Evolutionary conservation across 2,113 vertebrate genomes (phyloP).

Genomic region (Phainopepla nitens): DNA sequence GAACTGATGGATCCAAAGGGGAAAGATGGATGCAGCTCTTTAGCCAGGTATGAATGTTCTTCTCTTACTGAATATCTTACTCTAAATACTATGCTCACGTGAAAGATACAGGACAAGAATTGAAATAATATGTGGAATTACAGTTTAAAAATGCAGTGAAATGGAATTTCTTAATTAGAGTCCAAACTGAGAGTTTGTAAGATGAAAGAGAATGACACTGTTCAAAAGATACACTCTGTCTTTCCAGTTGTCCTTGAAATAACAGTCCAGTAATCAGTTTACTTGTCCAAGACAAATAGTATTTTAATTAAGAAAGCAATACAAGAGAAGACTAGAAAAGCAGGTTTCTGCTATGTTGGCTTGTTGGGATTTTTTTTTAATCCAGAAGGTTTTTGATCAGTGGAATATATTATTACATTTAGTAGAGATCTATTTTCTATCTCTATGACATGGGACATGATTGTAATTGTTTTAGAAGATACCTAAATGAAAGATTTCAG

Average conservation of each 20-base stretch:
- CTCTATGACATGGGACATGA: neutral
- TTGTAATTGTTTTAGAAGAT: neutral
- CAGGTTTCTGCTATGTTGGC: neutral
- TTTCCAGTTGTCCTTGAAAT: neutral
- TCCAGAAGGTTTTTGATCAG: neutral
- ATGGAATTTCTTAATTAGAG: neutral
- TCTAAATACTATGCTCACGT: neutral
- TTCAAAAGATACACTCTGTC: neutral
- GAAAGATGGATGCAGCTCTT: slow-evolving; percentile 73
- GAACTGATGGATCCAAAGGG: slow-evolving; percentile 84
- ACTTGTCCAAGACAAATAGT: neutral
- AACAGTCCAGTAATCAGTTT: neutral
- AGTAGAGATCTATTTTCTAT: neutral
- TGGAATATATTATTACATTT: neutral
- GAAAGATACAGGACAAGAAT: neutral
- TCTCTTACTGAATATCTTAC: neutral
- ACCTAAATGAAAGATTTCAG: neutral
- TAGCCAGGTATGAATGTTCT: slow-evolving; percentile 71
- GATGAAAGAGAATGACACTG: neutral
- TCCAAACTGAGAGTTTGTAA: neutral
- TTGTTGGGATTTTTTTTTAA: neutral
- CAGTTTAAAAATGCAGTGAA: neutral
- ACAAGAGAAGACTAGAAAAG: neutral
- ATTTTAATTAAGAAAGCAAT: neutral
- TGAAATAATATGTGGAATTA: neutral